Evolutionary conservation across 2,113 vertebrate species (phyloP).

Genomic region (Cololabis saira): DNA sequence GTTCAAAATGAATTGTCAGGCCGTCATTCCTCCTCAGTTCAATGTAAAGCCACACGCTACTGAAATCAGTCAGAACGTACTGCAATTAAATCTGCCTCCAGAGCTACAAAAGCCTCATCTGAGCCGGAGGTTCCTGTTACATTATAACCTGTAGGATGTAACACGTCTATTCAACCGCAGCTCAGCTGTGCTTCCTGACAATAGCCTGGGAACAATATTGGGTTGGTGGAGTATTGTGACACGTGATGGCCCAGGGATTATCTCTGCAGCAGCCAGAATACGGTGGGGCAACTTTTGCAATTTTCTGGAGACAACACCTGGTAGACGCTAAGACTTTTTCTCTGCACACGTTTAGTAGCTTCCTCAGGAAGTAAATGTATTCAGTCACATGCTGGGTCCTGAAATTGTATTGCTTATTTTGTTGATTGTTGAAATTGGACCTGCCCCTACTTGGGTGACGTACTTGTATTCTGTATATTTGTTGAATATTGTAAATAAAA

Average conservation of each 20-base stretch:
- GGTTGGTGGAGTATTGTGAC: conserved; percentile 53
- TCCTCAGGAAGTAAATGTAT: conserved; percentile 13
- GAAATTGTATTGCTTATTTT: neutral
- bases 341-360: conserved; percentile 24
- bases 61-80: conserved; percentile 36
- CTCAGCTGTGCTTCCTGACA: conserved; percentile 40
- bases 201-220: conserved; percentile 44
- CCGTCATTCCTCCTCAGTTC: conserved; percentile 33
- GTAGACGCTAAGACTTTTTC: conserved; percentile 30
- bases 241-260: conserved; percentile 54
- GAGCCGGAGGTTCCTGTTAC: conserved; percentile 51
- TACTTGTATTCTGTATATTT: no score
- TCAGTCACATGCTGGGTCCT: conserved; percentile 3
- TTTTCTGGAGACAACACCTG: conserved; percentile 44
- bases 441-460: no score
- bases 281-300: conserved; percentile 30
- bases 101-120: conserved; percentile 50
- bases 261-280: conserved; percentile 37
- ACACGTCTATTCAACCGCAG: conserved; percentile 51
- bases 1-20: conserved; percentile 60
- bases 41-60: conserved; percentile 22
- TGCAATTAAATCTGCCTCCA: conserved; percentile 65
- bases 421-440: no score
- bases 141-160: conserved; percentile 49
- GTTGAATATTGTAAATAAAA: conserved; percentile 2